These are phyloP conservation scores for Gobio occitaniae DNA, from an alignment of 2,797 vertebrate species.

Conservation along the genomic window DNA sequence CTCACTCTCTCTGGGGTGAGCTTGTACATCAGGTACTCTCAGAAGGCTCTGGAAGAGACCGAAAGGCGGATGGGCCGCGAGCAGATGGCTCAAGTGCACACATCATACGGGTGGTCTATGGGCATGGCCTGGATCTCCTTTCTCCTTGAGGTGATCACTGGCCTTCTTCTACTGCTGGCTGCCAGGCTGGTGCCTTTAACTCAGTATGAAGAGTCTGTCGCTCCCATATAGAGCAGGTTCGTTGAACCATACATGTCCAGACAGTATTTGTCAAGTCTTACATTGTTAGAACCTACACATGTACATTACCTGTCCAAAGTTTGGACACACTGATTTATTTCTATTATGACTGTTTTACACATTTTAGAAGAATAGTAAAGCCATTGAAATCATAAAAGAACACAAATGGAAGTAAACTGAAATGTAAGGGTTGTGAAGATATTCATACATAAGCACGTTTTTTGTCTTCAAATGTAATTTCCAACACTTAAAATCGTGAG, in stretches of 20 bases:
- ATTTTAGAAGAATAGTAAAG: not conserved
- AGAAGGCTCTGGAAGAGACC: constrained; percentile 72
- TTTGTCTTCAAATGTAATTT: not conserved
- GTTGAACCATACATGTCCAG: not conserved
- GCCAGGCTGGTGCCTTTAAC: constrained; percentile 57
- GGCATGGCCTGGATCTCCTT: constrained; percentile 82
- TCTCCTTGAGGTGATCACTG: constrained; percentile 70
- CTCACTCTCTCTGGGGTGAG: constrained; percentile 77
- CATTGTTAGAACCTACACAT: not conserved
- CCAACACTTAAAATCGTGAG: too few species aligned
- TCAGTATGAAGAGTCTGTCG: constrained; percentile 55
- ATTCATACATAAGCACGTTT: not conserved
- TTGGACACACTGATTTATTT: not conserved
- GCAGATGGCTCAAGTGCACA: constrained; percentile 65
- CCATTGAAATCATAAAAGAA: not conserved
- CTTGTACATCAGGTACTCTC: constrained; percentile 78
- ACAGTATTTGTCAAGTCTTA: not conserved
- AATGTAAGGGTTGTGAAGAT: not conserved
- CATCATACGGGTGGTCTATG: constrained; percentile 81
- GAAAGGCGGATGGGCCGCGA: constrained; percentile 67
- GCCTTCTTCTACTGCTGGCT: constrained; percentile 72
- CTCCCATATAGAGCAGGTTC: constrained; percentile 43
- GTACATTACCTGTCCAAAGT: not conserved
- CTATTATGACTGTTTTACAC: not conserved
- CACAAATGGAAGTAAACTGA: not conserved